Evolutionary conservation across 2,113 vertebrate genomes (phyloP), one percentile per base, ranked within the genome.

Genomic region (Onychostruthus taczanowskii): DNA sequence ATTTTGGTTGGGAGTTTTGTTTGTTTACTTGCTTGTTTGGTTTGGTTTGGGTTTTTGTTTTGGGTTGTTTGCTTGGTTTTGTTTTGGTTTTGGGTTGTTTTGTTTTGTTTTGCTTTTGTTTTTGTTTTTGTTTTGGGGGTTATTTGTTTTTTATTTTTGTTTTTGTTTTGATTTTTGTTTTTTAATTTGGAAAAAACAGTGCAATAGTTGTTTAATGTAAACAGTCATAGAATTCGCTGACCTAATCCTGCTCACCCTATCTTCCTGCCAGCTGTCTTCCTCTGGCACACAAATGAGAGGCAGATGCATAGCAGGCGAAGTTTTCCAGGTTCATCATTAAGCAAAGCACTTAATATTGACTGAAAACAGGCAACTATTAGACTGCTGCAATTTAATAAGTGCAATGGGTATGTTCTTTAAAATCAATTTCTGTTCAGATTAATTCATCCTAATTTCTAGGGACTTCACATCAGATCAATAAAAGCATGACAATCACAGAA

Each of bases 281-380:
- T 87, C 91, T 84, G 79, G 21, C 47, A 77, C 16, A 6, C 28
- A 87, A 64, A 76, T 64, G 75, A 80, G 17, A 76, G 28, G n/a
- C 72, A 93, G 78, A 75, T 78, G 46, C 63, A 75, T 64, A 92
- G 73, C 17, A 82, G 77, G 35, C 39, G 1, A 53, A 50, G 16
- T 73, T 96, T 96, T 92, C 83, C 88, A 43, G 35, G 74, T 94
- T 97, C n/a, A 53, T 91, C 72, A 73, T 86, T 80, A 94, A 96
- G 58, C 53, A 96, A 96, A 96, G 43, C 69, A 89, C 52, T 96
- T 96, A 89, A 69, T 89, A 93, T 91, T 97, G 79, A 95, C 44
- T 59, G 35, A 75, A 93, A 61, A 87, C 30, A 69, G 59, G 64
- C 75, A 93, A 96, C 92, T 88, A 61, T 92, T 94, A 75, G 86